These are phyloP conservation scores for Aricia artaxerxes DNA, from an alignment of 2,888 invertebrate genomes.

Conservation along the genomic window DNA sequence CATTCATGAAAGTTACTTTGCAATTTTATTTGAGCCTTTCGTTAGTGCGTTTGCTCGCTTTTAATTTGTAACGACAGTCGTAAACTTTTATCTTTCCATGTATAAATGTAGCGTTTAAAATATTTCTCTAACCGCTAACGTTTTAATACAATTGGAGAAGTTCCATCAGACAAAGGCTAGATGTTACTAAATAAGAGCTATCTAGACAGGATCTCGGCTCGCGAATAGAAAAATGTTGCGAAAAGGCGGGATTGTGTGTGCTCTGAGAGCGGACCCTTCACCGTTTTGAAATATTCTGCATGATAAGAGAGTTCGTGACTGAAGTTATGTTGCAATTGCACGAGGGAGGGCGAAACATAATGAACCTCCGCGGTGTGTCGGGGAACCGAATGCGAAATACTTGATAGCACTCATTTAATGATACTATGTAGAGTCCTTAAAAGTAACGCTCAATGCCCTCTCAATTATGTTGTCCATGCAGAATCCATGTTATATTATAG, in stretches of 20 bases:
- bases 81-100: background rate
- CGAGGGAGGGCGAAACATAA: constrained; percentile 40
- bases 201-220: constrained; percentile 4
- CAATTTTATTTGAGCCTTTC: background rate
- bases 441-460: background rate
- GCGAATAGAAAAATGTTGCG: constrained; percentile 18
- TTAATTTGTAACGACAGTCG: background rate
- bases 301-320: constrained; percentile 42
- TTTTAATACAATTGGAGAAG: background rate
- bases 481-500: background rate
- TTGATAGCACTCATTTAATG: background rate
- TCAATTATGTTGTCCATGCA: background rate
- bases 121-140: background rate
- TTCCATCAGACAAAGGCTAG: background rate
- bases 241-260: background rate
- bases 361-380: constrained; percentile 25
- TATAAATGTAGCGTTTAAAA: background rate
- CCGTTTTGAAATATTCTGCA: constrained; percentile 41
- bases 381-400: background rate
- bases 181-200: background rate
- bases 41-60: background rate
- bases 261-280: constrained; percentile 37
- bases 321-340: constrained; percentile 46
- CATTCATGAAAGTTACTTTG: background rate
- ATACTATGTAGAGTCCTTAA: background rate